Evolutionary conservation across 1,140 invertebrate genomes (phyloP), one percentile per base, ranked within the genome.

Genomic region (Oncopeltus fasciatus): DNA sequence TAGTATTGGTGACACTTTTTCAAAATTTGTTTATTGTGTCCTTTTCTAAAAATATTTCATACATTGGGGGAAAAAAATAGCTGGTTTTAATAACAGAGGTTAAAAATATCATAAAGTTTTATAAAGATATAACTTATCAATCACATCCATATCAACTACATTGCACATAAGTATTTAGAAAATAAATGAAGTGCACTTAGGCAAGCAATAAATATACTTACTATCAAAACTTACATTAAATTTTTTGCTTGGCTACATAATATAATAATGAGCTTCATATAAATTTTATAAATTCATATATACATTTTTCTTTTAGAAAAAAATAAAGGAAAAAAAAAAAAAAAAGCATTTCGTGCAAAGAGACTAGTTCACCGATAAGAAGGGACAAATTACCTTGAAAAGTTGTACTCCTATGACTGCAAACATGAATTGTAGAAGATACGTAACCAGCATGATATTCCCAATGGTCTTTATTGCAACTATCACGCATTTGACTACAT

Each of bases 371-470:
- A 49, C 31, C 24, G 46, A 51, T 61, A n/a, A 49, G n/a, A 27
- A n/a, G 60, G 28, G 47, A 47, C 18, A 24, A 51, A 44, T 83
- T 90, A 92, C 92, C 90, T 99, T 98, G 82, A 98, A 99, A 72
- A 99, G 88, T 81, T 99, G 96, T 72, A 99, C 96, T 82, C 97
- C 96, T 81, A 99, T 99, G 73, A 98, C 95, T 74, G 96, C 95
- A 81, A 99, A 99, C 94, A 99, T 98, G 85, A 99, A 99, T 81
- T 98, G 90, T 70, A 98, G 88, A 70, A 98, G 88, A 79, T 92
- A 94, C 75, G 95, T 97, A 74, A 98, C 93, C 82, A 97, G 84
- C 82, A 97, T 92, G 81, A 97, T 97, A 84, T 97, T 97, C 76
- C 93, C 92, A 79, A 97, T 97, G 76, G 94, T 97, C 85, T 96